These are phyloP conservation scores for Balanococcus diminutus DNA, from an alignment of 2,888 invertebrate genomes.

Conservation along the genomic window DNA sequence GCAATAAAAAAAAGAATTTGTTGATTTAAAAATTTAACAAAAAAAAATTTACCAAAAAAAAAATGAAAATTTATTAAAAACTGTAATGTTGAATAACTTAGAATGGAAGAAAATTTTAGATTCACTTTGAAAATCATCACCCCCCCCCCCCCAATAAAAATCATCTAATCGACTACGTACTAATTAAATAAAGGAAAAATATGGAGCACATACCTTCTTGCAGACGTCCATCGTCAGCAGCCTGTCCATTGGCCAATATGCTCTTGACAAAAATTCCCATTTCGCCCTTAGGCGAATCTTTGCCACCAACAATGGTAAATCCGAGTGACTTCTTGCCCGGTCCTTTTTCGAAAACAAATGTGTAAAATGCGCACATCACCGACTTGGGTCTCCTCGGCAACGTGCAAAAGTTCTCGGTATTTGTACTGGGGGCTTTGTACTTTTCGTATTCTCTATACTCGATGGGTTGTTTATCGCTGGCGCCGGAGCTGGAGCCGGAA, in stretches of 20 bases:
- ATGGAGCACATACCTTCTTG: constrained; percentile 78
- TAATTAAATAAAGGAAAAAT: too few relatives aligned
- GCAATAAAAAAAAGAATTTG: too few relatives aligned
- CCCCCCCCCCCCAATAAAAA: too few relatives aligned
- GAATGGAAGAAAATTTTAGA: too few relatives aligned
- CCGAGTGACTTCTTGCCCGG: constrained; percentile 82
- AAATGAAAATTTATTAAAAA: too few relatives aligned
- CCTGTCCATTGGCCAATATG: constrained; percentile 81
- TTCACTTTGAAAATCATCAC: too few relatives aligned
- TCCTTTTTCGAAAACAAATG: constrained; percentile 79
- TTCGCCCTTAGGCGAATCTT: constrained; percentile 82
- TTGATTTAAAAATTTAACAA: too few relatives aligned
- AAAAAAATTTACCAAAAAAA: too few relatives aligned
- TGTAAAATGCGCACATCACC: constrained; percentile 73
- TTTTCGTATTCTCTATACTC: constrained; percentile 42
- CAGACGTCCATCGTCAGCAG: constrained; percentile 81
- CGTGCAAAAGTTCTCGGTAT: constrained; percentile 70
- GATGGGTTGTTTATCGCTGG: not conserved
- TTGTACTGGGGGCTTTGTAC: constrained; percentile 26
- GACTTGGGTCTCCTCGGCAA: constrained; percentile 74
- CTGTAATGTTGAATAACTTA: too few relatives aligned
- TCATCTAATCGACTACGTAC: too few relatives aligned
- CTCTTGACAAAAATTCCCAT: constrained; percentile 87
- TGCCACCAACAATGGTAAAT: constrained; percentile 88
- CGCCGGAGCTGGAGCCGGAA: too few relatives aligned